phyloP scores from a whole-genome alignment of 92 coral and sea anemone genomes.

The Hydrozoanthus gracilis region DNA sequence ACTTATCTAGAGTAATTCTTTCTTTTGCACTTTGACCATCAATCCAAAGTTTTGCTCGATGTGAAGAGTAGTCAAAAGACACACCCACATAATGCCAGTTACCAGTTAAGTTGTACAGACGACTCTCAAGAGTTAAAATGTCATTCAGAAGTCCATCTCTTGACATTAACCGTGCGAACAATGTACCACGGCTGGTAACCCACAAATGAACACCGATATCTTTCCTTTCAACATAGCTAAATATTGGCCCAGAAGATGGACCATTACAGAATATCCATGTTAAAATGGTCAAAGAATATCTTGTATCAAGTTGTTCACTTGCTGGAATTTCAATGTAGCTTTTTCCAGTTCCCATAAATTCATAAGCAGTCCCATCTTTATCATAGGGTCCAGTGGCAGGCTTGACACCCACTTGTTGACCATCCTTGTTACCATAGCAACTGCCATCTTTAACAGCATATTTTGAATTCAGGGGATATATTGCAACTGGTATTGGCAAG shows the following conservation, averaged over 20 bases:
- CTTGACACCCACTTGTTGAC: constrained; percentile 56
- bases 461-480: constrained; percentile 68
- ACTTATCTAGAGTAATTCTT: constrained; percentile 40
- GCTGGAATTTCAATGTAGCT: constrained; percentile 79
- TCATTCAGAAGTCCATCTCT: constrained; percentile 46
- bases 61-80: constrained; percentile 60
- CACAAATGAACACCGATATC: constrained; percentile 66
- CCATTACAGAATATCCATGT: constrained; percentile 76
- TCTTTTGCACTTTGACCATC: constrained; percentile 62
- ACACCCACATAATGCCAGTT: constrained; percentile 78
- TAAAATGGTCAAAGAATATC: constrained; percentile 73
- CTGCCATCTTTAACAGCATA: constrained; percentile 72
- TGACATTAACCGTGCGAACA: constrained; percentile 51
- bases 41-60: constrained; percentile 74
- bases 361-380: constrained; percentile 60
- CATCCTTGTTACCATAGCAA: constrained; percentile 77
- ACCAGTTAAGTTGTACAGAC: constrained; percentile 46
- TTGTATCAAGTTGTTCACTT: constrained; percentile 54
- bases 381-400: constrained; percentile 62
- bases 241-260: constrained; percentile 66
- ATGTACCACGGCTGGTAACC: constrained; percentile 58
- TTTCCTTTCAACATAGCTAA: constrained; percentile 49
- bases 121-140: constrained; percentile 30
- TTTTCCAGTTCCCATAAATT: constrained; percentile 67
- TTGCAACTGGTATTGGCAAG: constrained; percentile 74